Evolutionary conservation across 2,888 invertebrate genomes (phyloP).

Genomic region (Melanostoma scalare): DNA sequence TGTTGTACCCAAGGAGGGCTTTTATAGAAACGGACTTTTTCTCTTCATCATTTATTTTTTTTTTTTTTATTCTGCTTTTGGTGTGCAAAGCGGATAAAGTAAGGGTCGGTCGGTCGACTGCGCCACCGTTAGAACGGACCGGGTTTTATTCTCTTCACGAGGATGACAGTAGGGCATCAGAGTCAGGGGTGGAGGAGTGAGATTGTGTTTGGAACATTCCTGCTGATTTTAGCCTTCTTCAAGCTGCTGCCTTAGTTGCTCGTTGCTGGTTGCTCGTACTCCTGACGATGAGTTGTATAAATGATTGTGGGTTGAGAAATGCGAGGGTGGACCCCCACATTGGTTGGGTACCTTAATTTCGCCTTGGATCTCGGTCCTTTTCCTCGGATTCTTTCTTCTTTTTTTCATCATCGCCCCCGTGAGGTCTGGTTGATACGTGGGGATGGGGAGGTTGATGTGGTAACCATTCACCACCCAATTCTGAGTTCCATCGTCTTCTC

Average conservation of each 20-base stretch:
- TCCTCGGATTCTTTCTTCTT: slow-evolving; percentile 35
- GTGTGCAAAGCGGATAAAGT: slow-evolving; percentile 68
- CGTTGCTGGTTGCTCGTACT: slow-evolving; percentile 75
- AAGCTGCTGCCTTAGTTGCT: slow-evolving; percentile 76
- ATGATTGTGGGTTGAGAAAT: slow-evolving; percentile 29
- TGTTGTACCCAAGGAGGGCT: slow-evolving; percentile 45
- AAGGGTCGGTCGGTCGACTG: slow-evolving; percentile 69
- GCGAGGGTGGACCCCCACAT: background rate
- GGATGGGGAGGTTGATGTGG: slow-evolving; percentile 50
- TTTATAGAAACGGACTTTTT: slow-evolving; percentile 62
- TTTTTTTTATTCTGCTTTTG: slow-evolving; percentile 42
- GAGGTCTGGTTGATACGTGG: slow-evolving; percentile 31
- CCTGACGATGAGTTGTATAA: slow-evolving; percentile 71
- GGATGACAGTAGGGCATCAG: slow-evolving; percentile 22
- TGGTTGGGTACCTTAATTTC: slow-evolving; percentile 66
- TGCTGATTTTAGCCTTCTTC: slow-evolving; percentile 69
- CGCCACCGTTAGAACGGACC: slow-evolving; percentile 68
- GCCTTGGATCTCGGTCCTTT: slow-evolving; percentile 60
- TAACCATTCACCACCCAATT: slow-evolving; percentile 39
- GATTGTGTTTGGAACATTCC: slow-evolving; percentile 53
- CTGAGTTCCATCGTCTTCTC: slow-evolving; percentile 33
- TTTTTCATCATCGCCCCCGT: slow-evolving; percentile 57
- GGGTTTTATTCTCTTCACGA: slow-evolving; percentile 68
- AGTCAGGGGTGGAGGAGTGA: background rate
- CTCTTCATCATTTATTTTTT: slow-evolving; percentile 27